A percentile compares a stretch with the other conserved stretches of the same genome.
Conservation (phyloP, 2,888 invertebrate genomes). For the Cremastinae sp. region DNA sequence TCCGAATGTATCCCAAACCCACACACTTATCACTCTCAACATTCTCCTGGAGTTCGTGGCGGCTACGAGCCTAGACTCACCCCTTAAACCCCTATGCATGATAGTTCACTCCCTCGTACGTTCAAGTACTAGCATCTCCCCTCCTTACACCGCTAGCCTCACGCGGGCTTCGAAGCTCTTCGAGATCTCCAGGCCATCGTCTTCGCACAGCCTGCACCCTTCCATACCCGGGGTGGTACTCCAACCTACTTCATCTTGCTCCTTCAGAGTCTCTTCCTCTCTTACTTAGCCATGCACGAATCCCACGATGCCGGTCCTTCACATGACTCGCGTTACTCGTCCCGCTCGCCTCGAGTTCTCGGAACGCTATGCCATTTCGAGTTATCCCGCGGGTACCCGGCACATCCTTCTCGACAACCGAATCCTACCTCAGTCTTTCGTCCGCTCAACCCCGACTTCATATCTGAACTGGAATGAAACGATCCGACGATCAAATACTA, state of each 20-base stretch:
- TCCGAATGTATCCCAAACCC: conserved; percentile 29
- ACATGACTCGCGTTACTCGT: conserved; percentile 39
- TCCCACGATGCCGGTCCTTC: conserved; percentile 59
- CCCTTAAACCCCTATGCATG: background rate
- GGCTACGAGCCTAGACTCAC: too few species aligned
- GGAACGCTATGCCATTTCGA: conserved; percentile 10
- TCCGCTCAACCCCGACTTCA: conserved; percentile 49
- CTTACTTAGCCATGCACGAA: conserved; percentile 32
- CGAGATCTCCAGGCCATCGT: conserved; percentile 49
- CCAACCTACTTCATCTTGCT: conserved; percentile 13
- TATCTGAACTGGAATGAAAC: conserved; percentile 67
- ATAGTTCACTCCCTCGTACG: conserved; percentile 22
- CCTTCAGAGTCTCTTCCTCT: conserved; percentile 39
- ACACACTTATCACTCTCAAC: conserved; percentile 40
- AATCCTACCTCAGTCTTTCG: conserved; percentile 44
- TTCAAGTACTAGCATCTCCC: conserved; percentile 1
- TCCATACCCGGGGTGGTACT: conserved; percentile 44
- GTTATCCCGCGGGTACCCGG: conserved; percentile 42
- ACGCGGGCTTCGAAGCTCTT: conserved; percentile 41
- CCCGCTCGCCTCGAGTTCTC: conserved; percentile 32
- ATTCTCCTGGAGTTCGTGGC: conserved; percentile 13
- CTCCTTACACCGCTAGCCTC: conserved; percentile 18
- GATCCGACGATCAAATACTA: conserved; percentile 76
- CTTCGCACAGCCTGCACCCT: conserved; percentile 38
- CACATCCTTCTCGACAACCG: conserved; percentile 24